phyloP scores from a whole-genome alignment of 1,140 invertebrate genomes.

The Aphaenogaster ashmeadi region DNA sequence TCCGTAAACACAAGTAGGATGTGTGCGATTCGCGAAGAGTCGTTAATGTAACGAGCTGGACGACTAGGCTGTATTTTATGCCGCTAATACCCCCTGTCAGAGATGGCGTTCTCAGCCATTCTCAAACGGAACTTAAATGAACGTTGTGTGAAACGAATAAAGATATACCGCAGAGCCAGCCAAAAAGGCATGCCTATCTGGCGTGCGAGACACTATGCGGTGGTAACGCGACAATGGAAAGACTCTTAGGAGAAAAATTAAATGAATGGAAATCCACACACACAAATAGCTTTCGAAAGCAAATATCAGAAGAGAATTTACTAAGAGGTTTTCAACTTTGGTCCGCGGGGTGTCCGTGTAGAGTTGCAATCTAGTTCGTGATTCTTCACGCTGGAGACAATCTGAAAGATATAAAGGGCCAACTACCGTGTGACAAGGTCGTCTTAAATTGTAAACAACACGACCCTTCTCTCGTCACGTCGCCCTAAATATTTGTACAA shows the following conservation, averaged over 20 bases:
- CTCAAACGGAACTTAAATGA: neutral
- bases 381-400: constrained; percentile 75
- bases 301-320: constrained; percentile 46
- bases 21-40: neutral
- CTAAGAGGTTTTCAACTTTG: constrained; percentile 61
- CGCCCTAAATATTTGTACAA: constrained; percentile 79
- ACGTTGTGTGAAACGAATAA: neutral
- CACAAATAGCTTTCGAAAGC: neutral
- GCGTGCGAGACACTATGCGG: neutral
- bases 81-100: neutral
- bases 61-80: constrained; percentile 29
- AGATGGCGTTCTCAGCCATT: neutral
- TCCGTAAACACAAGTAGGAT: constrained; percentile 36
- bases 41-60: constrained; percentile 28
- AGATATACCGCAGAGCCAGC: constrained; percentile 13
- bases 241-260: neutral
- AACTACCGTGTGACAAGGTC: constrained; percentile 77
- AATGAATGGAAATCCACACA: constrained; percentile 43
- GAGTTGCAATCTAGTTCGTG: constrained; percentile 72
- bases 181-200: neutral
- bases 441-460: constrained; percentile 70
- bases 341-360: constrained; percentile 18
- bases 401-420: constrained; percentile 47
- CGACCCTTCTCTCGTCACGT: constrained; percentile 41
- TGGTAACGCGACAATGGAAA: neutral